Base-by-base conservation (phyloP, 1,140 invertebrate species). In the Aphelinus certus region DNA sequence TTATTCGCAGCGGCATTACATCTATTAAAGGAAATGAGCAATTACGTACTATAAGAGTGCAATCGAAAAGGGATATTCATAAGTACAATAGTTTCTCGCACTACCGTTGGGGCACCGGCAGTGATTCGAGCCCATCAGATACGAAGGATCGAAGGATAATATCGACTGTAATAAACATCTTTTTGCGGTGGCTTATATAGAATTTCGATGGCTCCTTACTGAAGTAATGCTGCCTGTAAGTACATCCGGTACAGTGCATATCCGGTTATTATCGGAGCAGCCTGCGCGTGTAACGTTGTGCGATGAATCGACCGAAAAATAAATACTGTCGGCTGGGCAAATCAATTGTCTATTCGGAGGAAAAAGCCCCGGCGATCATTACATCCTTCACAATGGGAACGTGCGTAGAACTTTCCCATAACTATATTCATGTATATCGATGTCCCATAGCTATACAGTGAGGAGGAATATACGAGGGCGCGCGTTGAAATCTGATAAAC, bases 191-290 rank as follows among this genome's bases (percentile, higher is more conserved):
- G 9, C 3, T 69, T 48, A 56, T 69, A 26, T 26, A 26, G 1
- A 55, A 46, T 68, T 69, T 57, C 49, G 55, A 58, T 68, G 26
- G 45, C 58, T 46, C 7, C 67, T 69, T 60, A 60, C 43, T 42
- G 57, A 69, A 69, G 26, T 66, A 58, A 58, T 58, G 47, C 51
- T 10, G 26, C 26, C 43, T 72, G 70, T 53, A 73, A 67, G 56
- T 49, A 45, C 63, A 73, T 73, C 64, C 64, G 56, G 64, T 73
- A 73, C 71, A 73, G 46, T 66, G 47, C 9, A 66, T 66, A 73
- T 73, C 71, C 71, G 62, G 62, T 60, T 47, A 66, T 73, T 73
- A 72, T 58, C 55, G 3, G 47, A 26, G 26, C 10, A 55, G 49
- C 53, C 49, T 7, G 26, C 1, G 43, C 10, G 46, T n/a, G 64